Evolutionary conservation across 1,140 invertebrate genomes (phyloP).

Genomic region (Nylanderia fulva): DNA sequence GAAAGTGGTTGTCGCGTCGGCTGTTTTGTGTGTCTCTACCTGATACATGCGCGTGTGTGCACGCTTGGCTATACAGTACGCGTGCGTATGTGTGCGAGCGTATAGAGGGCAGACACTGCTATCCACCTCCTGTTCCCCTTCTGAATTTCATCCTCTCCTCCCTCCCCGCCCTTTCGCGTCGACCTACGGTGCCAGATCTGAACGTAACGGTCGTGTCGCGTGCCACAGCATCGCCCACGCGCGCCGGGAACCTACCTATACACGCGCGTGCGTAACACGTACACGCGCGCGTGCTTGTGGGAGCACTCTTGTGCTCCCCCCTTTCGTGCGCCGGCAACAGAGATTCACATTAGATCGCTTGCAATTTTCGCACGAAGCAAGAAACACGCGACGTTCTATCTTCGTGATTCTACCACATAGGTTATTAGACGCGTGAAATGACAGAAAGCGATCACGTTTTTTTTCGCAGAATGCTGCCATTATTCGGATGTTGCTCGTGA

Average conservation of each 20-base stretch:
- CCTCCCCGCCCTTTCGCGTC: constrained; percentile 69
- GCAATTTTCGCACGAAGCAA: constrained; percentile 64
- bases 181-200: constrained; percentile 76
- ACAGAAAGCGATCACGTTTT: not conserved
- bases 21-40: constrained; percentile 43
- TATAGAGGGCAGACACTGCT: constrained; percentile 25
- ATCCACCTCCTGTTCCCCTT: constrained; percentile 75
- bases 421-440: not conserved
- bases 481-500: too few species aligned
- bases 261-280: constrained; percentile 53
- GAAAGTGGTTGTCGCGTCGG: constrained; percentile 62
- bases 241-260: constrained; percentile 79
- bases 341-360: constrained; percentile 51
- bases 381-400: constrained; percentile 3
- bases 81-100: constrained; percentile 36
- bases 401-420: constrained; percentile 68
- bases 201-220: constrained; percentile 86
- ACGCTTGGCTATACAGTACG: not conserved
- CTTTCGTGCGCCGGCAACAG: constrained; percentile 1
- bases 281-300: constrained; percentile 49
- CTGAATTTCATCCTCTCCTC: constrained; percentile 77
- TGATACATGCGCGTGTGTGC: not conserved
- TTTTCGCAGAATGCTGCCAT: too few species aligned
- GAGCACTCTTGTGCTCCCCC: not conserved
- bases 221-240: constrained; percentile 86